These are phyloP conservation scores for Otus sunia DNA, from an alignment of 2,113 vertebrate genomes.

Conservation along the genomic window DNA sequence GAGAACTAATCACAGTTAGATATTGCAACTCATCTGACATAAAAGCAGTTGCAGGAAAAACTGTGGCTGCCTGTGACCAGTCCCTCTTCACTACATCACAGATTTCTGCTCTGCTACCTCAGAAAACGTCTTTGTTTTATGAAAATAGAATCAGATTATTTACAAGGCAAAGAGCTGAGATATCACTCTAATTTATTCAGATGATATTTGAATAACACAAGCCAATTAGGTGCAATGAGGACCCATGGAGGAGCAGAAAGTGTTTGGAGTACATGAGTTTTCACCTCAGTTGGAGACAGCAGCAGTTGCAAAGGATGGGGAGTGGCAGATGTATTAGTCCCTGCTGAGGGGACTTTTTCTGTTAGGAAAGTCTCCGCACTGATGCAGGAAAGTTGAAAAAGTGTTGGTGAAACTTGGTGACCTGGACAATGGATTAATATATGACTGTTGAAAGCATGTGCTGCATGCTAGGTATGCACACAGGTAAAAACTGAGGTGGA, in stretches of 20 bases:
- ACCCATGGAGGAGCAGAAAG: not conserved
- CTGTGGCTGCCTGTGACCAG: not conserved
- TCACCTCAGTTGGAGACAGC: not conserved
- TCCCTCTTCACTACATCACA: not conserved
- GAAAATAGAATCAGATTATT: not conserved
- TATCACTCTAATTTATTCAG: not conserved
- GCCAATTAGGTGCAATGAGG: not conserved
- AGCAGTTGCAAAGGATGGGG: not conserved
- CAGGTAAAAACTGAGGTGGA: not conserved
- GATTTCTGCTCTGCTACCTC: not conserved
- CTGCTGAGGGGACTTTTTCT: not conserved
- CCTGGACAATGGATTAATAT: not conserved
- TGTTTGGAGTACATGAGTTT: not conserved
- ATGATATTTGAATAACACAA: slow-evolving; percentile 1
- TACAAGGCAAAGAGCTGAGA: slow-evolving; percentile 12
- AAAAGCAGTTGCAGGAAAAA: not conserved
- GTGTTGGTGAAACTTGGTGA: not conserved
- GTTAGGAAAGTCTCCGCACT: not conserved
- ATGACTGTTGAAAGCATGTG: not conserved
- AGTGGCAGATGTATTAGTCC: not conserved
- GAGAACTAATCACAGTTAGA: not conserved
- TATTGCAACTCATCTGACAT: not conserved
- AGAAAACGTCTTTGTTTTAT: not conserved
- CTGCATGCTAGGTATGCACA: not conserved
- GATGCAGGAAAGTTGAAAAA: not conserved